Evolutionary conservation across 2,113 vertebrate genomes (phyloP), one percentile per base, ranked within the genome.

Genomic region (Hemicordylus capensis): DNA sequence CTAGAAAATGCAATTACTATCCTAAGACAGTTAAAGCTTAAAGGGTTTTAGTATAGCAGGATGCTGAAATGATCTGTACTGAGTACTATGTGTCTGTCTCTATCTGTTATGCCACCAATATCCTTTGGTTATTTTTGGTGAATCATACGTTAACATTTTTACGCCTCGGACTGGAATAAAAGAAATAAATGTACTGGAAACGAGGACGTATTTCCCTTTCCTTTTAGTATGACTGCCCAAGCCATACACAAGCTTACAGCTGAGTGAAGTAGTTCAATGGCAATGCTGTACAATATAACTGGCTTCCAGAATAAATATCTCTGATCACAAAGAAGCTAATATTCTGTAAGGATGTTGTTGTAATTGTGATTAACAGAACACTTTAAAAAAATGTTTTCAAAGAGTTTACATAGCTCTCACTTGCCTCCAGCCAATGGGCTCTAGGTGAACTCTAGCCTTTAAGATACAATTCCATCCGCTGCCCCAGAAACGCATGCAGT

Each of bases 61-160:
- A 83, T 0, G 0, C 39, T 39, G 67, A 79, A 87, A 74, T 34
- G 85, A 61, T 91, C 81, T 54, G 37, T 54, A 44, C 72, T 72
- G 75, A 90, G 76, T n/a, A 61, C 5, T 26, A 69, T 78, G 84
- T 79, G 34, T 59, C 15, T 83, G 12, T 84, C 78, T 86, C 42
- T 81, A 70, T 63, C 28, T 85, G 6, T 92, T 69, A 22, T 75
- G 56, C 22, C 15, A 76, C 64, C 70, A 37, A 59, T 81, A 9
- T 86, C 51, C 78, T 58, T 78, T 80, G 69, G 73, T 80, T 42
- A 86, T 59, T 78, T 89, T 85, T 82, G 79, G 20, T 85, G 85
- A 89, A 84, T 92, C 51, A 77, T 26, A 63, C 12, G 34, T 12
- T 0, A 19, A 88, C 8, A 84, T 73, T 39, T 63, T 63, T 86